Conservation (phyloP, 2,113 vertebrate species). For the Regulus satrapa region DNA sequence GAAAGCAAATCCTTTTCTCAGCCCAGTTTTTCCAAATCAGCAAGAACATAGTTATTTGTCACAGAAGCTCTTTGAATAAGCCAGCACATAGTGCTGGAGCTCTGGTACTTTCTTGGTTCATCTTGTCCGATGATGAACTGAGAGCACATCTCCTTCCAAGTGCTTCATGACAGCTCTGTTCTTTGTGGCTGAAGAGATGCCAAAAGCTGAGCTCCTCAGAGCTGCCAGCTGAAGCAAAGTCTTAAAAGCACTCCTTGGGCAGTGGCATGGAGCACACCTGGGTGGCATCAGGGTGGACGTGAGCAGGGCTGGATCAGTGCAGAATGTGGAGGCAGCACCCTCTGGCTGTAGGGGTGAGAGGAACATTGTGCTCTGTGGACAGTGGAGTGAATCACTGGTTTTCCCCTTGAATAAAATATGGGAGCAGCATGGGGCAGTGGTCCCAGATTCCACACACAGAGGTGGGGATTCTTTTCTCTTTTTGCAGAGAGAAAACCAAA, state of each 20-base stretch:
- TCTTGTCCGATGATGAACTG: fast-evolving
- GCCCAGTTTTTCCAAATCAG: background rate
- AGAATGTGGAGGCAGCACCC: background rate
- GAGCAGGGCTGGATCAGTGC: background rate
- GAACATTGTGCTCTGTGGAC: background rate
- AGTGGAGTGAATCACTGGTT: background rate
- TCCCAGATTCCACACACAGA: background rate
- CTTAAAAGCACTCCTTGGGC: background rate
- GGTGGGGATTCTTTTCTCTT: background rate
- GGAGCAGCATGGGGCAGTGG: background rate
- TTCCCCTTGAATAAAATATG: background rate
- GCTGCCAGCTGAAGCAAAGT: background rate
- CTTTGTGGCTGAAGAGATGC: background rate
- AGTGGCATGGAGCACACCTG: background rate
- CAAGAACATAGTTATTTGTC: background rate
- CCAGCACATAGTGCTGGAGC: background rate
- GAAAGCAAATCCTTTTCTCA: background rate
- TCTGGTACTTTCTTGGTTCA: background rate
- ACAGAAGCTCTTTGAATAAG: background rate
- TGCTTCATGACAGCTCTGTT: background rate
- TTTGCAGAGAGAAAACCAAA: background rate
- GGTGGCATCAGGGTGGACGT: background rate
- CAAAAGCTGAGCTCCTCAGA: background rate
- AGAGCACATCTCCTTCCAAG: background rate
- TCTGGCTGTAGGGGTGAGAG: background rate